Base-by-base conservation (phyloP, 2,113 vertebrate genomes). In the Setophaga coronata region DNA sequence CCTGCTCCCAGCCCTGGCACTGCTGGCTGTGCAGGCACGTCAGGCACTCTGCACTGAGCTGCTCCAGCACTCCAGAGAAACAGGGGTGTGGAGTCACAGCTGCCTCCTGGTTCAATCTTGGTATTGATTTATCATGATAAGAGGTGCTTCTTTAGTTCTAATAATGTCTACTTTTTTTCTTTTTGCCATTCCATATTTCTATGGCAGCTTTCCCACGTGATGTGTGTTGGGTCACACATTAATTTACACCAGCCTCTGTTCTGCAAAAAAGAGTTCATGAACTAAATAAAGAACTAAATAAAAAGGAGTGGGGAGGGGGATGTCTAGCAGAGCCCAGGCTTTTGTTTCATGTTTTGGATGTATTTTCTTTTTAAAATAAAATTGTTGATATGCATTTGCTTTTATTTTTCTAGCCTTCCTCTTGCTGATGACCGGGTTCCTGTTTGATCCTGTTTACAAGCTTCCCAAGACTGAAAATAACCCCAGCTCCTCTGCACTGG, bases 381-480 rank as follows among this genome's bases (percentile, higher is more conserved):
- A 92, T 95, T 66, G 70, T 45, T 92, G 78, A 92, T 96, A 96
- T 65, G 92, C 31, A 29, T 95, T 95, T 96, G 43, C 78, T 97
- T 97, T 97, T 95, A 76, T 90, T 96, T 97, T 96, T 74, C 76
- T 91, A 98, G 97, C 79, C 58, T 93, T 89, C 86, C 38, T 95
- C 87, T 96, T 94, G 94, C 97, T 97, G 96, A 97, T 98, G 97
- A 96, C 79, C 25, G 4, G 20, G 73, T 97, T 97, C 93, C 95
- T 92, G 93, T 96, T 97, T 97, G 97, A 97, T 96, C 95, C 94
- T 95, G 82, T 96, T 97, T 93, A 96, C 93, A 97, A 97, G 97
- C 96, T 87, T 95, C 69, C 74, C 84, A 94, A 97, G 94, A 87
- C 43, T 82, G 89, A 97, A 82, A 95, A 92, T 90, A 97, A 80